Evolutionary conservation across 2,113 vertebrate species (phyloP), one percentile per base, ranked within the genome.

Genomic region (Onychostoma macrolepis): DNA sequence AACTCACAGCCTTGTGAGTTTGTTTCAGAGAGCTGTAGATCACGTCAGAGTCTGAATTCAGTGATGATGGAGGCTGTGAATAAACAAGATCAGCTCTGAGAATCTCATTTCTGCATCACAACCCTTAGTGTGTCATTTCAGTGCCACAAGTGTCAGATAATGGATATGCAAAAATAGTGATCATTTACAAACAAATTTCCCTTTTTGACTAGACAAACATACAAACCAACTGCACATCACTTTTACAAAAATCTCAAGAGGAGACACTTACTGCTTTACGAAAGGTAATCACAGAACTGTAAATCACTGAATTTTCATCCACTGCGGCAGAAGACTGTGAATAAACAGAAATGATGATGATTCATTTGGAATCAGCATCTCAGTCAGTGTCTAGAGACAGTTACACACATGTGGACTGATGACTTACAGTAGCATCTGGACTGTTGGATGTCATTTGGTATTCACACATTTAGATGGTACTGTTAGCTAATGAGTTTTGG

Each of bases 201-300:
- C 5, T 30, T 28, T 15, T 65, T 12, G 30, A 30, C 28, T 65
- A 13, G 63, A 65, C 63, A 71, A 36, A 71, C 17, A 21, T 17
- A 28, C 26, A 28, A 13, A 15, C 26, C 63, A 67, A 67, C 63
- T 30, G 5, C 63, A 71, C 30, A 28, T 65, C 63, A 48, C 45
- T 48, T 48, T 48, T 4, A 48, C 4, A 50, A 50, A 38, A 15
- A 50, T 50, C 48, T 50, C 48, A 50, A 50, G 26, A 28, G 9
- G 61, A 65, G 9, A 74, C 71, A 74, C 71, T 43, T 74, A 43
- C 38, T 43, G 21, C 11, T 38, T 74, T 43, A 7, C 0, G 0
- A 41, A 74, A 24, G 36, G 53, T 56, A 56, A n/a, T 71, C 21
- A 43, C 71, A 74, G 38, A n/a, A 74, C 71, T 74, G 71, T 74